A percentile compares a stretch with the other conserved stretches of the same genome.
Evolutionary conservation across 2,888 invertebrate genomes (phyloP).

Genomic region (Sphaerolaimus hirsutus): DNA sequence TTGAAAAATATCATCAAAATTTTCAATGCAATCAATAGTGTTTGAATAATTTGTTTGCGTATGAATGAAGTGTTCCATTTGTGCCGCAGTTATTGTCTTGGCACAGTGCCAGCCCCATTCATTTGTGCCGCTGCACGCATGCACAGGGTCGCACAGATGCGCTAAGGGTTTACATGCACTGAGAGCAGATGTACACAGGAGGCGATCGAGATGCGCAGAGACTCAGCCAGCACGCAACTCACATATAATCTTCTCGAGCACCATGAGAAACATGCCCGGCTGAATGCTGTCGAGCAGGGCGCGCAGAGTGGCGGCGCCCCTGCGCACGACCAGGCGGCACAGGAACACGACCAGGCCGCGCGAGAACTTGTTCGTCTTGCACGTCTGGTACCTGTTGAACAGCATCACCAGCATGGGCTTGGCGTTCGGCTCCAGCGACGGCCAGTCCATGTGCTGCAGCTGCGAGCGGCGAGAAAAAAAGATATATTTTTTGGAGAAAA

Average conservation of each 20-base stretch:
- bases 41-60: no score
- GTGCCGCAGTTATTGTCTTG: no score
- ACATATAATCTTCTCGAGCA: constrained; percentile 71
- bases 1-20: no score
- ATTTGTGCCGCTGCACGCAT: no score
- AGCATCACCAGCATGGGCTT: constrained; percentile 39
- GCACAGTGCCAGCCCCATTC: no score
- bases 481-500: neutral
- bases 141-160: no score
- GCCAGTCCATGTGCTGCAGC: neutral
- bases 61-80: no score
- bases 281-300: constrained; percentile 57
- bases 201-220: no score
- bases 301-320: constrained; percentile 48
- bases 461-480: neutral
- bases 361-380: constrained; percentile 81
- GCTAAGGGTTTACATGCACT: no score
- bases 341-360: constrained; percentile 68
- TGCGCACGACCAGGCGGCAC: constrained; percentile 55
- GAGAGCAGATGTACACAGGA: no score
- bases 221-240: no score
- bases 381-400: constrained; percentile 71
- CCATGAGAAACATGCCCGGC: constrained; percentile 72
- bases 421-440: constrained; percentile 49
- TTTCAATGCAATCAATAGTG: no score